Evolutionary conservation across 2,888 invertebrate genomes (phyloP), one percentile per base, ranked within the genome.

Genomic region (Agonopterix alstromeriana): DNA sequence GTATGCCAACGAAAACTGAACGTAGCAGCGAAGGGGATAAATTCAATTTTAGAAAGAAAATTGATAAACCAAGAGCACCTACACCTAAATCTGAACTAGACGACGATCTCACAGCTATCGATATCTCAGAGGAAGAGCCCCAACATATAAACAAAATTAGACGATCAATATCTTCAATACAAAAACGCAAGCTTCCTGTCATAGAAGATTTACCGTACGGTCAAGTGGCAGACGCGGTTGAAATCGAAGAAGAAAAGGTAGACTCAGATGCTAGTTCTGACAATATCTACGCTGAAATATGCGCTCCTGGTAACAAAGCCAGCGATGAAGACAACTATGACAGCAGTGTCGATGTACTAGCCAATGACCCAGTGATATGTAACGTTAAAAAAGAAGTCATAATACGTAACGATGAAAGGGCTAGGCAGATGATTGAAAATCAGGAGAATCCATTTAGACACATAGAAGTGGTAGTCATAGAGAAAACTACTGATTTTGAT

Each of bases 261-360:
- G 84, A 86, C 54, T 80, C 82, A 0, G 88, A 88, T 53, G 69
- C 81, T 2, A 79, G 78, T 54, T 85, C 84, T 36, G 93, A 93
- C 63, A 93, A 93, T 61, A 93, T 93, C 60, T 93, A 93, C 66
- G 93, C 93, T 46, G 93, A 93, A 75, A 93, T 93, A 51, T 93
- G 93, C 56, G 67, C 82, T 42, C 83, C 89, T 1, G 74, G 68
- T 2, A 73, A 74, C 50, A 86, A 82, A 64, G 58, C 61, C 10
- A 76, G 68, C 45, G 87, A 87, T 11, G 86, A 88, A 54, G 88
- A 87, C 56, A 70, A 58, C 14, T 88, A 87, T 46, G 87, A 88
- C 45, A 82, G 70, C 48, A 85, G 79, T 49, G 74, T 83, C 49
- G 89, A 89, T 47, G 72, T 89, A 0, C 57, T 88, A 55, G 88